Percentiles rank a stretch among this genome's conserved stretches.
Evolutionary conservation across 1,140 invertebrate genomes (phyloP).

Genomic region (Scaptomyza hsui): DNA sequence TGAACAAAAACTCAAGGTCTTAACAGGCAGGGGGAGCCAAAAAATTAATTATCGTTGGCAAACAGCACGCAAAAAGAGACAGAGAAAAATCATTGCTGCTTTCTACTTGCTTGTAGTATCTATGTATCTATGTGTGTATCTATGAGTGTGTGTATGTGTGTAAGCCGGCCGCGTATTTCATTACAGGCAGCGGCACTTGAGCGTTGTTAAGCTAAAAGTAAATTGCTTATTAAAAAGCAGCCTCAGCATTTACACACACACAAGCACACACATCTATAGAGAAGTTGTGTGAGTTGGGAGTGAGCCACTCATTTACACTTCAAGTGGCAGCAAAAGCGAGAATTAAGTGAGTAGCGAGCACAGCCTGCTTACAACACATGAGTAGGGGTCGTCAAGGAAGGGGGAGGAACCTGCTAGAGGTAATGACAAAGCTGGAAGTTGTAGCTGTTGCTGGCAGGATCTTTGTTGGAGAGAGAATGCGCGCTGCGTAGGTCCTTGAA

Average conservation of each 20-base stretch:
- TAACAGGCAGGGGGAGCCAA: conserved; percentile 56
- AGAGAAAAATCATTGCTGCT: conserved; percentile 49
- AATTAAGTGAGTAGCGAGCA: conserved; percentile 50
- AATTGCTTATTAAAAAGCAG: conserved; percentile 82
- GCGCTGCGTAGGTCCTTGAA: conserved; percentile 69
- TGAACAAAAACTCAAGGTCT: conserved; percentile 65
- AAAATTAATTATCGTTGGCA: conserved; percentile 76
- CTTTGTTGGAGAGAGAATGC: conserved; percentile 3
- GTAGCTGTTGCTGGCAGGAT: conserved; percentile 9
- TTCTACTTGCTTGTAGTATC: neutral
- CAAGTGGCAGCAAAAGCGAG: conserved; percentile 63
- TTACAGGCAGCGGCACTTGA: conserved; percentile 62
- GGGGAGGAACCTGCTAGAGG: conserved; percentile 10
- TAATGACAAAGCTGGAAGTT: conserved; percentile 61
- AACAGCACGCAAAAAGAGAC: conserved; percentile 41
- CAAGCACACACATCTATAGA: conserved; percentile 19
- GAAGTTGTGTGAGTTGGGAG: neutral
- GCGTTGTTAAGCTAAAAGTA: conserved; percentile 77
- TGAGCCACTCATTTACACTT: conserved; percentile 77
- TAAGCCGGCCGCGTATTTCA: conserved; percentile 68
- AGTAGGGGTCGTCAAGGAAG: neutral
- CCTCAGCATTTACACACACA: conserved; percentile 35
- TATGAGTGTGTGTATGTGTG: conserved; percentile 3
- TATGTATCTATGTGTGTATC: conserved; percentile 5
- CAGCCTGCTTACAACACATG: conserved; percentile 64